Conservation (phyloP, 2,888 invertebrate genomes). For the Perizoma flavofasciatum region DNA sequence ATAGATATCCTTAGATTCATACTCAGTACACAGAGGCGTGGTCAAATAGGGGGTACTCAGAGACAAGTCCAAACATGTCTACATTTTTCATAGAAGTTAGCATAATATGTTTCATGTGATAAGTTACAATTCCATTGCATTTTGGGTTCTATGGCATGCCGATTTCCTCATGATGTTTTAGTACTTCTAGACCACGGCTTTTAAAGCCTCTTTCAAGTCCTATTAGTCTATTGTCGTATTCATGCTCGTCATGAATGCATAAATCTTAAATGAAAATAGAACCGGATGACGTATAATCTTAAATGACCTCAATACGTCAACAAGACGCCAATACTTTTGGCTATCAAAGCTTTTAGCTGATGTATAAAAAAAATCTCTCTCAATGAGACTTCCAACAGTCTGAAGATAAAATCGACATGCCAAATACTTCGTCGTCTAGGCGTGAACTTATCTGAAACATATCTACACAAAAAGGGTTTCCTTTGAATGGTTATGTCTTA, state of each 20-base stretch:
- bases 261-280: slow-evolving; percentile 15
- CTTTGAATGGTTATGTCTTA: slow-evolving; percentile 42
- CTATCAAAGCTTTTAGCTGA: slow-evolving; percentile 11
- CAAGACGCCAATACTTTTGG: slow-evolving; percentile 8
- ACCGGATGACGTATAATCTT: background rate
- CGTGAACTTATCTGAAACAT: slow-evolving; percentile 39
- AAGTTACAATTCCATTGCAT: too few relatives aligned
- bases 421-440: slow-evolving; percentile 30
- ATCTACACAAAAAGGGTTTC: slow-evolving; percentile 43
- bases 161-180: too few relatives aligned
- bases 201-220: too few relatives aligned
- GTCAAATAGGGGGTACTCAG: too few relatives aligned
- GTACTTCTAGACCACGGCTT: too few relatives aligned
- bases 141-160: too few relatives aligned
- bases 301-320: slow-evolving; percentile 7
- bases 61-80: too few relatives aligned
- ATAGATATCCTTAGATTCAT: too few relatives aligned
- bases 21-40: too few relatives aligned
- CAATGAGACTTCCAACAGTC: slow-evolving; percentile 28
- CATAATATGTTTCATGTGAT: background rate
- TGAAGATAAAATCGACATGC: slow-evolving; percentile 36
- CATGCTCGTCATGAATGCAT: too few relatives aligned
- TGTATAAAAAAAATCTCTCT: slow-evolving; percentile 14
- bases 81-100: too few relatives aligned
- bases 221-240: too few relatives aligned